Conservation (phyloP, 2,797 vertebrate species). For the Ptychobarbus kaznakovi region DNA sequence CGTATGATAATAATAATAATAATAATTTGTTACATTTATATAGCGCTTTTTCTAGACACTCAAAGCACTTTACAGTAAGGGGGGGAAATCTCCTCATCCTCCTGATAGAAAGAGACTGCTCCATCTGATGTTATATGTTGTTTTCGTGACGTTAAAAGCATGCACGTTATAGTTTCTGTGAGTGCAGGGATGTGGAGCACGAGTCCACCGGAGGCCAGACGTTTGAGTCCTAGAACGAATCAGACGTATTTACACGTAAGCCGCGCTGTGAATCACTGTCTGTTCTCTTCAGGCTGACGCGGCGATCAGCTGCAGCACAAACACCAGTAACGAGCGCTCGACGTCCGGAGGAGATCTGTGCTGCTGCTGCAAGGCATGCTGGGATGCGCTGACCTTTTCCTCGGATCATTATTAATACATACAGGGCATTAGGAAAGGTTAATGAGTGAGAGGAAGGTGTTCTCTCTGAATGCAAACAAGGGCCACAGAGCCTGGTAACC, state of each 20-base stretch:
- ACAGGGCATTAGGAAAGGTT: constrained; percentile 81
- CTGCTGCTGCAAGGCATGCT: constrained; percentile 46
- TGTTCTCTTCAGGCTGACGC: constrained; percentile 1
- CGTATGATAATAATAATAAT: too few relatives aligned
- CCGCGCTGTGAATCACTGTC: constrained; percentile 25
- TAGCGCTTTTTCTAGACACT: too few relatives aligned
- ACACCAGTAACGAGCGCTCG: background rate
- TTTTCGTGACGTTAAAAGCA: background rate
- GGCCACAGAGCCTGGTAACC: constrained; percentile 66
- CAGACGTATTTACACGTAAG: constrained; percentile 42
- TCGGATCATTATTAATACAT: constrained; percentile 79
- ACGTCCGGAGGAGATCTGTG: constrained; percentile 30
- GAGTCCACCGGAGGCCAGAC: constrained; percentile 22
- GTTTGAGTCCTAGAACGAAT: constrained; percentile 38
- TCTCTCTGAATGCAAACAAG: constrained; percentile 72
- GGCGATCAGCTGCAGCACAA: background rate
- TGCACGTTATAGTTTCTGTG: constrained; percentile 26
- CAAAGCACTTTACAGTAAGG: too few relatives aligned
- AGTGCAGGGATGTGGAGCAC: constrained; percentile 30
- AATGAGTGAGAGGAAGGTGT: constrained; percentile 72
- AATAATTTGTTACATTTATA: too few relatives aligned
- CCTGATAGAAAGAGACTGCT: background rate
- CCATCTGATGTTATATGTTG: constrained; percentile 3
- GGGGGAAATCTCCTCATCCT: too few relatives aligned
- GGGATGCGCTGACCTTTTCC: constrained; percentile 76